Base-by-base conservation (phyloP, 2,113 vertebrate species). In the Malurus alboscapulatus region DNA sequence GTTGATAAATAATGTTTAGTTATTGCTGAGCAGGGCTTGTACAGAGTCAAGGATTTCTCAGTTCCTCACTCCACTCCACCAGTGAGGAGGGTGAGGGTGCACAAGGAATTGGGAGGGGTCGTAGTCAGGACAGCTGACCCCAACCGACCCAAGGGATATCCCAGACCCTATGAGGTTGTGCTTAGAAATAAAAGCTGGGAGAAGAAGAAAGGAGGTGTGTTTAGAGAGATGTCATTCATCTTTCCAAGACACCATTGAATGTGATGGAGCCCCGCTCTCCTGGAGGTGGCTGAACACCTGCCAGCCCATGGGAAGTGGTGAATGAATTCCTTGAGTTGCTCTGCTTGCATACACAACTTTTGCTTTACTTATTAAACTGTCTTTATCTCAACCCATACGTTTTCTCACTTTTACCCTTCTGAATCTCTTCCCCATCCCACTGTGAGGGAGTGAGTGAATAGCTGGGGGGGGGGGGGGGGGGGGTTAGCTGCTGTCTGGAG, bases 391-490 rank as follows among this genome's bases (percentile, higher is more conserved):
- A 18, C 6, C 4, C 2, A 2, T 0, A 0, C 7, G 3, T 73
- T 87, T 61, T 65, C 27, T 8, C 7, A 38, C 22, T 65, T 73
- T 48, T n/a, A 34, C 36, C 15, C 5, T 48, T 34, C 40, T 1
- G 4, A 20, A 30, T 69, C 18, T 61, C 32, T 61, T 32, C 12
- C 7, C 6, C 3, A 6, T 72, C 15, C 22, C 53, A 51, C 12
- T 0, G 0, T 7, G 7, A 30, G 3, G 4, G 3, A 62, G 19
- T 6, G 30, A 79, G 12, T 0, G 4, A 91, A 42, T 2, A 2
- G 9, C 29, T 81, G 2, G 1, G 7, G 7, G 15, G 2, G 12
- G 1, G 1, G 2, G 1, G 7, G 7, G 15, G 2, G 12, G 1
- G 3, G 47, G 20, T 30, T 44, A 84, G 55, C 6, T 74, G 27